phyloP scores from a whole-genome alignment of 92 coral and sea anemone genomes.

The Siderastrea siderea region DNA sequence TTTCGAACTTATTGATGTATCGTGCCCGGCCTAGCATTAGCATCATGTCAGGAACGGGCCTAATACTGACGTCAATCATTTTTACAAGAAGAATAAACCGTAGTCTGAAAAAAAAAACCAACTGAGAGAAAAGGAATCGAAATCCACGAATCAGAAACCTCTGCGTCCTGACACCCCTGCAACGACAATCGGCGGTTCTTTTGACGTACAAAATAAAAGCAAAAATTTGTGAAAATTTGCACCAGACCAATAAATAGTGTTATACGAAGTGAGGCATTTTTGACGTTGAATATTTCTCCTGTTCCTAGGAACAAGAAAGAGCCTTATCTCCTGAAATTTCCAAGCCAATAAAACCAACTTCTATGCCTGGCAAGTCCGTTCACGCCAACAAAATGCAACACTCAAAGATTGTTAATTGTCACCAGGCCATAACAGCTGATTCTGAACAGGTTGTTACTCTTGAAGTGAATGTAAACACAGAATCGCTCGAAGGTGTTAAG shows the following conservation, averaged over 20 bases:
- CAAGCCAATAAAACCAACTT: background rate
- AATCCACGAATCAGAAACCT: no score
- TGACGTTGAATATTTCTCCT: background rate
- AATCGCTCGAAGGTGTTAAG: background rate
- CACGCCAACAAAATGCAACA: background rate
- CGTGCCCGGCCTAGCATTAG: no score
- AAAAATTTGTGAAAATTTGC: background rate
- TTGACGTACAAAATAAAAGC: no score
- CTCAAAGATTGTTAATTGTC: background rate
- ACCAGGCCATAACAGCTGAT: background rate
- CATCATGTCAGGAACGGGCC: no score
- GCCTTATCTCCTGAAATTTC: constrained; percentile 10
- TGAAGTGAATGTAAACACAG: background rate
- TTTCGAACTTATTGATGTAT: no score
- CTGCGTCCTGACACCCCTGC: no score
- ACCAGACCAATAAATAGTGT: background rate
- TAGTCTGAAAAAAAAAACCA: no score
- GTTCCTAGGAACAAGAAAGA: constrained; percentile 22
- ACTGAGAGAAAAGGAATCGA: no score
- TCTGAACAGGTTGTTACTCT: background rate
- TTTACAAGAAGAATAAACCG: no score
- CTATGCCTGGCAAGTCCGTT: background rate
- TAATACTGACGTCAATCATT: no score
- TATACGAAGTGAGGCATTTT: background rate
- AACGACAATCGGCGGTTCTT: no score